A percentile compares a stretch with the other conserved stretches of the same genome.
phyloP scores from a whole-genome alignment of 2,797 vertebrate genomes.

The Sebastes hubbsi region DNA sequence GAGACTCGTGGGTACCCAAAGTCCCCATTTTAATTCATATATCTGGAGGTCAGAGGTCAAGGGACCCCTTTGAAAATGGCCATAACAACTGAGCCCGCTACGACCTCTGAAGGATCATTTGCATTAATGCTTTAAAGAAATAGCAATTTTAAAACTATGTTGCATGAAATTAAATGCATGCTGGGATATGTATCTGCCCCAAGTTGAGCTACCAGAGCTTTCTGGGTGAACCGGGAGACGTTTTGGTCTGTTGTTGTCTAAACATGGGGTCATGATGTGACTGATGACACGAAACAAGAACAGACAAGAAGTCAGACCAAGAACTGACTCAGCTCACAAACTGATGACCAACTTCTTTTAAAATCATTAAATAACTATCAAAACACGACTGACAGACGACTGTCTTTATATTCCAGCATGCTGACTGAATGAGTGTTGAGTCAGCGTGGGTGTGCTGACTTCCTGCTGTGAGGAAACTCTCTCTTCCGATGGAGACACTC shows the following conservation, averaged over 20 bases:
- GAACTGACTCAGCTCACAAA: neutral
- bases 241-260: neutral
- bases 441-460: constrained; percentile 54
- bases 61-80: too few relatives aligned
- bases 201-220: neutral
- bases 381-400: neutral
- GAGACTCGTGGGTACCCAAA: too few relatives aligned
- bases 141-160: too few relatives aligned
- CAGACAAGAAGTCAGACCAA: neutral
- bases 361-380: neutral
- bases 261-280: neutral
- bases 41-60: too few relatives aligned
- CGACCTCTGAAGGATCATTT: too few relatives aligned
- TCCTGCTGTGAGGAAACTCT: constrained; percentile 71
- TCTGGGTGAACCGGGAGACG: neutral
- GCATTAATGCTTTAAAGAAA: too few relatives aligned
- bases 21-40: too few relatives aligned
- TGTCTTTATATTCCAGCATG: neutral
- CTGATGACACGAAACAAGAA: neutral
- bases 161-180: neutral
- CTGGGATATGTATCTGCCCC: neutral
- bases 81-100: too few relatives aligned
- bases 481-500: constrained; percentile 57
- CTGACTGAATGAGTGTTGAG: neutral
- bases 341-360: neutral